Conservation (phyloP, 2,113 vertebrate species). For the Pituophis catenifer region DNA sequence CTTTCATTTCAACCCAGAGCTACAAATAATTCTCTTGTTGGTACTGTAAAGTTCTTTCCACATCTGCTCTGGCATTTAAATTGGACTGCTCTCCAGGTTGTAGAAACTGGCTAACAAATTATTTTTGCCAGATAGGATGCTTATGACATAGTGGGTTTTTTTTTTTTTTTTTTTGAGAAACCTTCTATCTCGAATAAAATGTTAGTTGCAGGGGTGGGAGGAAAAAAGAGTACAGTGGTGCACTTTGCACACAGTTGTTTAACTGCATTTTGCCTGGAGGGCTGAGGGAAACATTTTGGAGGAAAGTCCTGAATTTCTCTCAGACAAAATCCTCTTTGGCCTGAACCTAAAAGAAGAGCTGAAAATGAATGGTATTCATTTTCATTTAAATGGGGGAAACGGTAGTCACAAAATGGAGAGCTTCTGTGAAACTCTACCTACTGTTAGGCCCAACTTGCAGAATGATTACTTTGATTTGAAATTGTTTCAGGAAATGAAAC, state of each 20-base stretch:
- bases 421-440: background rate
- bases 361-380: too few species aligned
- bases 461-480: background rate
- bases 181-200: background rate
- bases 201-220: background rate
- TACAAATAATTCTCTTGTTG: background rate
- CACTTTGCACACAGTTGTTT: background rate
- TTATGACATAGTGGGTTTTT: background rate
- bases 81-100: background rate
- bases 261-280: background rate
- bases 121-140: background rate
- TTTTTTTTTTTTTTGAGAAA: background rate
- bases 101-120: background rate
- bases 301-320: background rate
- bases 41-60: background rate
- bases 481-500: background rate
- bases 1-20: background rate
- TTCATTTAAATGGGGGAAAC: background rate
- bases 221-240: background rate
- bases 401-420: background rate
- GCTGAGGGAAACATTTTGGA: slow-evolving; percentile 27
- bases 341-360: background rate
- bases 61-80: background rate
- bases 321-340: background rate
- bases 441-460: background rate